These are phyloP conservation scores for Hemiprocne comata DNA, from an alignment of 2,113 vertebrate species.

Conservation along the genomic window DNA sequence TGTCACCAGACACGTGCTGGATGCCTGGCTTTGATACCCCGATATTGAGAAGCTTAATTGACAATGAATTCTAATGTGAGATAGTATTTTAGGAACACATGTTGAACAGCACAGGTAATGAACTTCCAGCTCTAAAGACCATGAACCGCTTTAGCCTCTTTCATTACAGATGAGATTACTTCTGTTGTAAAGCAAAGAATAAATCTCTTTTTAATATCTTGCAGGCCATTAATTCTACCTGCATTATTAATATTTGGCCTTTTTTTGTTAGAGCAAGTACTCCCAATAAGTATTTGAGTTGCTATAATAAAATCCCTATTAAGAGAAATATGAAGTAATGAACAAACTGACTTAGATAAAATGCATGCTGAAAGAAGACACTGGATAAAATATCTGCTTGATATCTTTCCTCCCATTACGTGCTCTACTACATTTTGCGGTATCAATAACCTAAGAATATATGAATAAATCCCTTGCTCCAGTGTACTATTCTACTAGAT, in stretches of 20 bases:
- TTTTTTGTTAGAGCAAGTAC: background rate
- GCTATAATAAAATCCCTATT: background rate
- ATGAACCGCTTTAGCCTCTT: background rate
- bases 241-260: background rate
- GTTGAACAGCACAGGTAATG: background rate
- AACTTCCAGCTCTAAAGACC: background rate
- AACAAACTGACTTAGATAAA: background rate
- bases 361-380: background rate
- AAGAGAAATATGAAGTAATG: background rate
- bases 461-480: background rate
- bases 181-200: background rate
- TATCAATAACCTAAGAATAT: background rate
- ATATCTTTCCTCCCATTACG: background rate
- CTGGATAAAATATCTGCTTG: background rate
- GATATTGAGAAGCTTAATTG: background rate
- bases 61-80: background rate
- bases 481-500: background rate
- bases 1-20: rapidly evolving
- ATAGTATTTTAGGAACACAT: background rate
- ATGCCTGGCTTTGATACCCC: background rate
- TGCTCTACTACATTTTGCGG: background rate
- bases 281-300: background rate
- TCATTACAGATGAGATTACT: background rate
- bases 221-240: background rate
- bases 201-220: background rate